A percentile compares a stretch with the other conserved stretches of the same genome.
These are phyloP conservation scores for Onychomys leucogaster DNA, from an alignment of 2,797 vertebrate species.

Conservation along the genomic window DNA sequence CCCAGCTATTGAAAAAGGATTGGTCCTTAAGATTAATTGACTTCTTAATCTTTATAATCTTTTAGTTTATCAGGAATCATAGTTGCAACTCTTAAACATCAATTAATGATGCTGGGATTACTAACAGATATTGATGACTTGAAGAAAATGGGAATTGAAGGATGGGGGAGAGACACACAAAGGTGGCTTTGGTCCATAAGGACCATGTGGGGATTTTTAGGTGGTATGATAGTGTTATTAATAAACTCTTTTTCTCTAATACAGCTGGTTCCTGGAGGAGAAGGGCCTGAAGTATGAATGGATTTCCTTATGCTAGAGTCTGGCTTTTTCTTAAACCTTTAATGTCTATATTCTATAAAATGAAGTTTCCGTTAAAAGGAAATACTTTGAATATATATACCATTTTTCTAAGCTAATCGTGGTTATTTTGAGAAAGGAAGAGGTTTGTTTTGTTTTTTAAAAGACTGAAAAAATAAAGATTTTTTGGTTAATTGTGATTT, in stretches of 20 bases:
- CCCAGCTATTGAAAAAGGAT: not conserved
- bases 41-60: not conserved
- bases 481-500: slow-evolving; percentile 70
- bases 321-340: slow-evolving; percentile 63
- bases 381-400: slow-evolving; percentile 69
- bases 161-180: not conserved
- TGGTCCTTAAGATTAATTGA: slow-evolving; percentile 13
- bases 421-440: slow-evolving; percentile 78
- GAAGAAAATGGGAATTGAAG: not conserved
- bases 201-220: not conserved
- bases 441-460: slow-evolving; percentile 61
- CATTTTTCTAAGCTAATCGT: slow-evolving; percentile 84
- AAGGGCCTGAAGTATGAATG: slow-evolving; percentile 96
- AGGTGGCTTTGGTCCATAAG: not conserved
- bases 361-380: slow-evolving; percentile 84
- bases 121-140: not conserved
- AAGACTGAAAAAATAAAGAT: slow-evolving; percentile 82
- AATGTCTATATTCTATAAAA: slow-evolving; percentile 75
- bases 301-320: slow-evolving; percentile 70
- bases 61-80: slow-evolving; percentile 28
- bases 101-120: not conserved
- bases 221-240: not conserved
- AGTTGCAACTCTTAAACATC: slow-evolving; percentile 15
- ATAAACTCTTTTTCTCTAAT: slow-evolving; percentile 65
- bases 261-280: slow-evolving; percentile 97